Conservation (phyloP, 2,888 invertebrate genomes). For the Adelphocoris suturalis region DNA sequence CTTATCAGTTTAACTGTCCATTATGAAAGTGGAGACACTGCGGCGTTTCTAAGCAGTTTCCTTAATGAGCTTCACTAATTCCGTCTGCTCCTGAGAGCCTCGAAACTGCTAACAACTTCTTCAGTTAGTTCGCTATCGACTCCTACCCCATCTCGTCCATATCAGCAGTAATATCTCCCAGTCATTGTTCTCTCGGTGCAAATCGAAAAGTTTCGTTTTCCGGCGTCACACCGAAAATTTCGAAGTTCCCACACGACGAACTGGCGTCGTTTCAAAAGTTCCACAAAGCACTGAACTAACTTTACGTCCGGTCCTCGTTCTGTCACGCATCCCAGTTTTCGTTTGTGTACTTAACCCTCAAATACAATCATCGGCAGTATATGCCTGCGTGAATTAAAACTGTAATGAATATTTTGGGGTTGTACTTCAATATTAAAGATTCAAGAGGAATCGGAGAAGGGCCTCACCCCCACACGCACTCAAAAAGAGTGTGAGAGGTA, state of each 20-base stretch:
- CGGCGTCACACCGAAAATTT: background rate
- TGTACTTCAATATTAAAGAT: too few species aligned
- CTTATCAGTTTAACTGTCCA: constrained; percentile 12
- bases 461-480: too few species aligned
- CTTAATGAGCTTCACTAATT: constrained; percentile 34
- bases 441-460: too few species aligned
- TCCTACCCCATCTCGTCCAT: background rate
- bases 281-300: too few species aligned
- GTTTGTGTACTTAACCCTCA: too few species aligned
- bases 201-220: background rate
- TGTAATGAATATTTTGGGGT: too few species aligned
- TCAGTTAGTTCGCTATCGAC: constrained; percentile 10
- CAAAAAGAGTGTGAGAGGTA: too few species aligned
- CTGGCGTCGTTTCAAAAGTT: too few species aligned
- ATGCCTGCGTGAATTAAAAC: too few species aligned
- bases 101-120: background rate
- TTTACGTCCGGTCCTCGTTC: too few species aligned
- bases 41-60: constrained; percentile 3
- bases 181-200: background rate
- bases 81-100: constrained; percentile 11
- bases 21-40: constrained; percentile 18
- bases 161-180: background rate
- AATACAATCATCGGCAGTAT: too few species aligned
- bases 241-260: background rate
- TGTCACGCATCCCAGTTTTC: too few species aligned